Conservation (phyloP, 2,797 vertebrate genomes). For the Artibeus lituratus region DNA sequence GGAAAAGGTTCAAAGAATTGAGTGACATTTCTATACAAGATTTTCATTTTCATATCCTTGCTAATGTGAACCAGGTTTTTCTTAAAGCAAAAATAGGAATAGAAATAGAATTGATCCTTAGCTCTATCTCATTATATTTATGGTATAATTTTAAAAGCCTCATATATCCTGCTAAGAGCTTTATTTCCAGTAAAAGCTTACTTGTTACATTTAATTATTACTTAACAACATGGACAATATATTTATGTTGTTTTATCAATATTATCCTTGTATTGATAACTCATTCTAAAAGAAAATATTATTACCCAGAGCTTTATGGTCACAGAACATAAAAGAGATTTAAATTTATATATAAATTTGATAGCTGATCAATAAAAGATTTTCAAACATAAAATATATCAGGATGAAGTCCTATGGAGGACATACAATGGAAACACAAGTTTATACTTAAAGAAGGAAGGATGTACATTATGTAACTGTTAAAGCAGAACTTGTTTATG, state of each 20-base stretch:
- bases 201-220: conserved; percentile 56
- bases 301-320: conserved; percentile 33
- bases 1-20: conserved; percentile 42
- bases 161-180: background rate
- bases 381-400: conserved; percentile 42
- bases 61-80: conserved; percentile 30
- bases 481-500: background rate
- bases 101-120: conserved; percentile 27
- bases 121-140: background rate
- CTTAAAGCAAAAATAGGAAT: conserved; percentile 29
- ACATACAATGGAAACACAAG: background rate
- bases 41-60: conserved; percentile 25
- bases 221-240: background rate
- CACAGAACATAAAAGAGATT: conserved; percentile 32
- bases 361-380: conserved; percentile 54
- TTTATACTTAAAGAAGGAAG: background rate
- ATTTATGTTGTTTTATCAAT: conserved; percentile 48
- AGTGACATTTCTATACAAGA: conserved; percentile 14
- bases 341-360: conserved; percentile 48
- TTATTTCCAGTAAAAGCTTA: conserved; percentile 35
- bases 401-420: background rate
- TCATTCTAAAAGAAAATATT: conserved; percentile 50
- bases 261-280: conserved; percentile 45
- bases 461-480: background rate
- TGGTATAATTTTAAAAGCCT: background rate